Evolutionary conservation across 2,797 vertebrate genomes (phyloP).

Genomic region (Onychomys torridus): DNA sequence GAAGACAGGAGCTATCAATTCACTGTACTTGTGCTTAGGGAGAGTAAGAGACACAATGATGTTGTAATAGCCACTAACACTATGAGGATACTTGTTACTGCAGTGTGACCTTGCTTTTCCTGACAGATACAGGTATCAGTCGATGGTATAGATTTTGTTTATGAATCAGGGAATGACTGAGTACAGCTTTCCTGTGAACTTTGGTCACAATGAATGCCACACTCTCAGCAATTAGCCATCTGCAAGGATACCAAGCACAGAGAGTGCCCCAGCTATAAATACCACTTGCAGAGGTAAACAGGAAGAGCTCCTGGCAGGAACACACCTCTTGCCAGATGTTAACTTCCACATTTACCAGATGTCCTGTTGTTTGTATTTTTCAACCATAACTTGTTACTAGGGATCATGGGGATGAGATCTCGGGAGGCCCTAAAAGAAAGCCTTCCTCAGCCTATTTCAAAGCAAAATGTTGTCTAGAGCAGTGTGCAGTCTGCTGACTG

Average conservation of each 20-base stretch:
- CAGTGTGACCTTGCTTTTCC: not conserved
- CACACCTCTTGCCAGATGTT: conserved; percentile 20
- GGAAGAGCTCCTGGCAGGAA: not conserved
- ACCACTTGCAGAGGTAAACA: not conserved
- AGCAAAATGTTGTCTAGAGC: not conserved
- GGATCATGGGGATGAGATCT: not conserved
- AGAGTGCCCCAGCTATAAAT: not conserved
- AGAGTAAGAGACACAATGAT: not conserved
- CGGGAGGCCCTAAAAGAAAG: not conserved
- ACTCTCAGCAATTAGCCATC: not conserved
- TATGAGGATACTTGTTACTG: not conserved
- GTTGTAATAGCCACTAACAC: not conserved
- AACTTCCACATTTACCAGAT: conserved; percentile 61
- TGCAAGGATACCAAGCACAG: not conserved
- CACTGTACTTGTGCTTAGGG: not conserved
- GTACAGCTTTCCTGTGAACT: not conserved
- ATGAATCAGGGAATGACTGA: not conserved
- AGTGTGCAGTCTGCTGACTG: not conserved
- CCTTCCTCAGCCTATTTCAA: not conserved
- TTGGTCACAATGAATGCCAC: not conserved
- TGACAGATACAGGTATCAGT: not conserved
- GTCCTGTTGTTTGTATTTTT: not conserved
- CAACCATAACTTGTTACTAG: not conserved
- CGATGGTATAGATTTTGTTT: not conserved
- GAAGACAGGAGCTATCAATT: not conserved